Conservation (phyloP, 1,140 invertebrate species). For the Bradysia coprophila region DNA sequence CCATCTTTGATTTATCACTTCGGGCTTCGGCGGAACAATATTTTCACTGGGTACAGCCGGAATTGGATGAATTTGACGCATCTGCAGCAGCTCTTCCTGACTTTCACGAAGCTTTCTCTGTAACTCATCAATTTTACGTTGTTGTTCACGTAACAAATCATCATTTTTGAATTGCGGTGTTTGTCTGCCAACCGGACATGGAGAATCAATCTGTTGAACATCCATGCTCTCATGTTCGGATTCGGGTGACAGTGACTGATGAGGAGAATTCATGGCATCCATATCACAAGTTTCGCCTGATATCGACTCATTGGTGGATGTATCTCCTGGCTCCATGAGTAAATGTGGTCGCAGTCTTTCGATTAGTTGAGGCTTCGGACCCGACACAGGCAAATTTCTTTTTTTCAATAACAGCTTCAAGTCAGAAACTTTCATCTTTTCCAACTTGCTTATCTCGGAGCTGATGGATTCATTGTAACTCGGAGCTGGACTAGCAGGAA, state of each 20-base stretch:
- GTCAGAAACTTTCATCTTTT: conserved; percentile 95
- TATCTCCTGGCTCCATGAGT: conserved; percentile 24
- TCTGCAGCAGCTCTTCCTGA: conserved; percentile 51
- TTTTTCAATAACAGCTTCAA: conserved; percentile 84
- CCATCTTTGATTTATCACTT: conserved; percentile 23
- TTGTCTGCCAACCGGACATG: conserved; percentile 9
- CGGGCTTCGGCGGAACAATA: conserved; percentile 6
- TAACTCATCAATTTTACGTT: conserved; percentile 71
- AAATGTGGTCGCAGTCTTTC: conserved; percentile 63
- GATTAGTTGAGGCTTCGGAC: conserved; percentile 87
- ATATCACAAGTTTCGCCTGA: conserved; percentile 10
- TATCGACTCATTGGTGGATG: conserved; percentile 15
- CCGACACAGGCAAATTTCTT: conserved; percentile 84
- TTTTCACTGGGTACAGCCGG: too few species aligned
- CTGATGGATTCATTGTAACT: conserved; percentile 15
- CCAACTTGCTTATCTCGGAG: conserved; percentile 45
- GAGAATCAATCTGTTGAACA: conserved; percentile 19
- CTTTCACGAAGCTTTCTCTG: conserved; percentile 62
- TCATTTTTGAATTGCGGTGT: conserved; percentile 25
- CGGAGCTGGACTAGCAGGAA: conserved; percentile 29
- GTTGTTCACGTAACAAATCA: conserved; percentile 66
- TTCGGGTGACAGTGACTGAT: conserved; percentile 20
- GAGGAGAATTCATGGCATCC: conserved; percentile 21
- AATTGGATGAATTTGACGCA: conserved; percentile 14
- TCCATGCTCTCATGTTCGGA: conserved; percentile 27